Conservation (phyloP, 2,113 vertebrate genomes). For the Ibidorhyncha struthersii region DNA sequence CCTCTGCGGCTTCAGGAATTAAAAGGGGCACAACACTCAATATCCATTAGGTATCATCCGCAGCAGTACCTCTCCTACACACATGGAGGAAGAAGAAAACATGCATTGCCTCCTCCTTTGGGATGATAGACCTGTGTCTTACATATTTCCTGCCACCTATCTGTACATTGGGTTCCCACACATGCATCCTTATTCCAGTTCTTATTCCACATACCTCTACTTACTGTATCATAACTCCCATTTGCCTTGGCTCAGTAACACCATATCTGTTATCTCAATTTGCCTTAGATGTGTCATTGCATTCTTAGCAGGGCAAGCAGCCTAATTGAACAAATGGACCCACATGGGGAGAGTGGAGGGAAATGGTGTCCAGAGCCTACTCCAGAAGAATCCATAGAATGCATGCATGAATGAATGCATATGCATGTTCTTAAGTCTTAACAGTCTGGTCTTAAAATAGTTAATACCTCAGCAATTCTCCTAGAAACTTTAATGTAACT, state of each 20-base stretch:
- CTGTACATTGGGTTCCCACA: not conserved
- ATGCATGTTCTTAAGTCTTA: not conserved
- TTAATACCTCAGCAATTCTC: not conserved
- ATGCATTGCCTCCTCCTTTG: not conserved
- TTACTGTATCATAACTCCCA: not conserved
- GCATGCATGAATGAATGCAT: no score
- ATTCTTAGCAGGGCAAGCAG: not conserved
- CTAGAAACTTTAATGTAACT: not conserved
- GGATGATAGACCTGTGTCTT: not conserved
- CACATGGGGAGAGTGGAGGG: accelerated
- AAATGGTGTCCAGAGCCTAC: not conserved
- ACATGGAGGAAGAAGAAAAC: not conserved
- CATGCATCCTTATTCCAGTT: not conserved
- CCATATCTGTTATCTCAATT: not conserved
- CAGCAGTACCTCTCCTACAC: not conserved
- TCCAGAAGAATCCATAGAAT: not conserved
- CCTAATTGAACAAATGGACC: not conserved
- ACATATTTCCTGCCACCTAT: not conserved
- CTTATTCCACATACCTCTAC: not conserved
- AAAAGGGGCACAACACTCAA: not conserved
- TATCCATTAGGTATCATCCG: not conserved
- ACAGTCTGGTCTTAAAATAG: not conserved
- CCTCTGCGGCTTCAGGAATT: not conserved
- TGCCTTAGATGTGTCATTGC: not conserved
- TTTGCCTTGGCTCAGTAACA: not conserved